Conservation (phyloP, 2,797 vertebrate genomes). For the Kryptolebias ocellatus region DNA sequence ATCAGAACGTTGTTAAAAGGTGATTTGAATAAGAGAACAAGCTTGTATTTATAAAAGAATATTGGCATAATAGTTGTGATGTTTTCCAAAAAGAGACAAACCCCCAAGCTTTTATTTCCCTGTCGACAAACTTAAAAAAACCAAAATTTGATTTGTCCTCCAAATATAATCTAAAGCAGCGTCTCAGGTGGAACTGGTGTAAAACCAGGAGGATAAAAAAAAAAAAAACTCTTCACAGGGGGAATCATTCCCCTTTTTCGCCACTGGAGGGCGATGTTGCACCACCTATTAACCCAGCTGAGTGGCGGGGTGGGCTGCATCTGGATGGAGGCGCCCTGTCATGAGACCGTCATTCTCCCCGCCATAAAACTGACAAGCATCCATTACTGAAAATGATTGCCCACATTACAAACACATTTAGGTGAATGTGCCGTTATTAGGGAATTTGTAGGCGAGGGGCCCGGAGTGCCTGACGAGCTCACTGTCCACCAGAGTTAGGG, state of each 20-base stretch:
- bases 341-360: constrained; percentile 83
- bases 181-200: neutral
- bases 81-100: neutral
- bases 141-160: neutral
- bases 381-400: constrained; percentile 89
- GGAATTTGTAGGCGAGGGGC: constrained; percentile 85
- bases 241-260: neutral
- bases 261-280: constrained; percentile 81
- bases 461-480: constrained; percentile 80
- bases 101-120: neutral
- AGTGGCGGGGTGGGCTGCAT: constrained; percentile 54
- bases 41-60: neutral
- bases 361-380: constrained; percentile 89
- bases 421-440: constrained; percentile 88
- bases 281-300: constrained; percentile 10
- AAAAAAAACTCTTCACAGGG: neutral
- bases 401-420: constrained; percentile 90
- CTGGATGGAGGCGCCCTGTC: constrained; percentile 79
- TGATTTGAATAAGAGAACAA: neutral
- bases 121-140: neutral
- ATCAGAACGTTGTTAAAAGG: too few species aligned
- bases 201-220: neutral
- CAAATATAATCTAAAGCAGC: neutral
- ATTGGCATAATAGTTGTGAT: neutral
- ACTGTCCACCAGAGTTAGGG: constrained; percentile 78